These are phyloP conservation scores for Manis crassicaudata DNA, from an alignment of 2,797 vertebrate genomes.

Conservation along the genomic window DNA sequence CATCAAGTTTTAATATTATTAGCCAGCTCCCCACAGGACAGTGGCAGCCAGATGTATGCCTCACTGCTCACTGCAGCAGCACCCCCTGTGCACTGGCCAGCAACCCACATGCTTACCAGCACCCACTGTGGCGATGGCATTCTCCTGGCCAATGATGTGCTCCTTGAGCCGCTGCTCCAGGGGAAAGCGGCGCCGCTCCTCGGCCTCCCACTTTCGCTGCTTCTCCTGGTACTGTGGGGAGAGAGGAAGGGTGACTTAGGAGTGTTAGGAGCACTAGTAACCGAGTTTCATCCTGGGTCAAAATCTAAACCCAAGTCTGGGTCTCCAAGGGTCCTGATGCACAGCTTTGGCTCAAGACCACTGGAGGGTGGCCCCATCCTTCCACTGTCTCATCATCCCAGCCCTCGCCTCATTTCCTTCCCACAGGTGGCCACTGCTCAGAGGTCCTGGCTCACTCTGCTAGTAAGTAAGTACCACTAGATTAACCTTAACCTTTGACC, in stretches of 20 bases:
- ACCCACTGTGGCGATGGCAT: conserved; percentile 94
- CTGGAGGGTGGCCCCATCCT: not conserved
- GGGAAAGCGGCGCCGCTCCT: conserved; percentile 94
- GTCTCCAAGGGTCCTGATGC: not conserved
- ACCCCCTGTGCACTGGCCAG: no score
- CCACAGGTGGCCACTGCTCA: not conserved
- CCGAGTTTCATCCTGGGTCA: not conserved
- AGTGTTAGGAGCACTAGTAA: not conserved
- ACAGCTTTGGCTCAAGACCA: not conserved
- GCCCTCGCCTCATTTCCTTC: not conserved
- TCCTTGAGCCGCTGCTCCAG: conserved; percentile 95
- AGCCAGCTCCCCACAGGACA: not conserved
- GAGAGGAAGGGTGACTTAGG: conserved; percentile 6
- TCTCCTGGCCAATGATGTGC: conserved; percentile 97
- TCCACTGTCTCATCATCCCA: not conserved
- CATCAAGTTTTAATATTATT: not conserved
- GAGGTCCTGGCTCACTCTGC: not conserved
- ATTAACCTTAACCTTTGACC: not conserved
- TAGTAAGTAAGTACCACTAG: not conserved
- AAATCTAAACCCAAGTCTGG: not conserved
- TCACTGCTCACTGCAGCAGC: not conserved
- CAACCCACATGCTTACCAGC: conserved; percentile 87
- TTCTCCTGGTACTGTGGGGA: conserved; percentile 91
- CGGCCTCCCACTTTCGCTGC: conserved; percentile 90
- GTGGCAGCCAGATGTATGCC: not conserved